Evolutionary conservation across 2,797 vertebrate genomes (phyloP), one percentile per base, ranked within the genome.

Genomic region (Mormyrus hasselquistii): DNA sequence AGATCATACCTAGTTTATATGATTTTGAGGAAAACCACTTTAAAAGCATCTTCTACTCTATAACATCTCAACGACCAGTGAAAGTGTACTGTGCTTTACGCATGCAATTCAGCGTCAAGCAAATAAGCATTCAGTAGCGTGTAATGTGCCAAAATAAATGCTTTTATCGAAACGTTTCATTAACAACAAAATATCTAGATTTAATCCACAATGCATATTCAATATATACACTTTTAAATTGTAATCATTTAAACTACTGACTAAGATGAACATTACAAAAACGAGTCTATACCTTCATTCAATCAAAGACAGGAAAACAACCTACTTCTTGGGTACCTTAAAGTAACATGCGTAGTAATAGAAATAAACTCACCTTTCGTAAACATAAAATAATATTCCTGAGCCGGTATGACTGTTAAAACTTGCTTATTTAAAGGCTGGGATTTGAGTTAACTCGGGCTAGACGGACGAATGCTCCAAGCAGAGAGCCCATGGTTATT

Each of bases 341-440:
- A 4, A 86, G 22, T 86, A 16, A 29, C 84, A 16, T 29, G 84
- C 49, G 50, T 34, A 55, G 49, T 29, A 29, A 86, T 1, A 19
- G 8, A 52, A 82, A 16, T 69, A 19, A 65, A 90, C 89, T 90
- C 89, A 90, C 89, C 89, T 88, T 88, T 44, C 19, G 89, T 38
- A 38, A 90, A 44, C 87, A 65, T 84, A 44, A 84, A 89, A 85
- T 76, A 88, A 88, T 79, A 90, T 65, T 88, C 79, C 89, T 82
- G 52, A 88, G 38, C 22, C 50, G 87, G 69, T 73, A 79, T 52
- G 22, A 57, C 7, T 41, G 76, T 14, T 49, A 73, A 86, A 89
- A 85, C 50, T 79, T 90, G 50, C 82, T 65, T 50, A 9, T 90
- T 88, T 52, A 88, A 88, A 88, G 62, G 55, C 22, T 86, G 83